phyloP scores from a whole-genome alignment of 1,140 invertebrate species.

The Lineus longissimus region DNA sequence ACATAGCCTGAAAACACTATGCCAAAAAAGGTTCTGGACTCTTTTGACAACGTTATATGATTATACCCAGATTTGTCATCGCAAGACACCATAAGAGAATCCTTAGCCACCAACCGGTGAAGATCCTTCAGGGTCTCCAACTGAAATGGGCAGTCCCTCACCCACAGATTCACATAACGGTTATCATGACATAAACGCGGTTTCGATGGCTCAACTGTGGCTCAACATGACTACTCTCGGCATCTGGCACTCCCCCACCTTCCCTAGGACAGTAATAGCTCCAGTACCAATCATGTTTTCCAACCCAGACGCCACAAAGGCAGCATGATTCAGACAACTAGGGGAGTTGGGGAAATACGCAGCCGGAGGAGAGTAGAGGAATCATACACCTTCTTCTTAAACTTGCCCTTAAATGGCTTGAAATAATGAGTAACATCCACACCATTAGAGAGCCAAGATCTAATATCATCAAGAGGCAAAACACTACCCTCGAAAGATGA shows the following conservation, averaged over 20 bases:
- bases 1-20: too few relatives aligned
- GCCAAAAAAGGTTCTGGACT: too few relatives aligned
- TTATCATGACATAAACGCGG: conserved; percentile 13
- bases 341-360: conserved; percentile 14
- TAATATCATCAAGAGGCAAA: too few relatives aligned
- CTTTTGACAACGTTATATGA: too few relatives aligned
- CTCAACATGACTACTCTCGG: background rate
- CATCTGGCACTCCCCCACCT: conserved; percentile 17
- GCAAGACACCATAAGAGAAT: conserved; percentile 5
- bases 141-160: conserved; percentile 9
- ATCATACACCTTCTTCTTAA: conserved; percentile 18
- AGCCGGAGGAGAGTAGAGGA: conserved; percentile 12
- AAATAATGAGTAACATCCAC: conserved; percentile 16
- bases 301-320: conserved; percentile 13
- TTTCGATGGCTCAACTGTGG: conserved; percentile 9
- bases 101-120: conserved; percentile 3
- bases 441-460: conserved; percentile 10
- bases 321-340: conserved; percentile 15
- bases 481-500: background rate
- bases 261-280: conserved; percentile 1
- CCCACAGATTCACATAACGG: conserved; percentile 12
- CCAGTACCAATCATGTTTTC: background rate
- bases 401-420: conserved; percentile 15
- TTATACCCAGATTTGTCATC: conserved; percentile 14
- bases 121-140: conserved; percentile 12